These are phyloP conservation scores for Pseudoatta argentina DNA, from an alignment of 1,140 invertebrate species.

Conservation along the genomic window DNA sequence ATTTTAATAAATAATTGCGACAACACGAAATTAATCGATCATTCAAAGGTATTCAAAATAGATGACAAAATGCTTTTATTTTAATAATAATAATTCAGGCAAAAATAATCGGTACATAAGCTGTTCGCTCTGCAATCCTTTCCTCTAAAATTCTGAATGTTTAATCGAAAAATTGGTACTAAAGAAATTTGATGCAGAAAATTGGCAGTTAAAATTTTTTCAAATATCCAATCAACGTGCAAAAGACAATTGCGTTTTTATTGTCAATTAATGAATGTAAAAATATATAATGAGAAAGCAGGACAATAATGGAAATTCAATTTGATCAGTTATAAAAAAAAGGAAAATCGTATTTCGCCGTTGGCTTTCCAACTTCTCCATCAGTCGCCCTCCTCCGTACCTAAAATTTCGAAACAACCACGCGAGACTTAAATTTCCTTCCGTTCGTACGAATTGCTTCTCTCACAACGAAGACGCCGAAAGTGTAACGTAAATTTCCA, in stretches of 20 bases:
- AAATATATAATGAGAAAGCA: slow-evolving; percentile 8
- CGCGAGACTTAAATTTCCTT: slow-evolving; percentile 41
- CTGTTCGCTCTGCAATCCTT: not conserved
- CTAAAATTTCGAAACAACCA: slow-evolving; percentile 54
- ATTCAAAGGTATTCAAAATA: not conserved
- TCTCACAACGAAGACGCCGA: slow-evolving; percentile 19
- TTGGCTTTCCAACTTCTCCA: slow-evolving; percentile 15
- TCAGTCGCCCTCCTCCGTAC: not conserved
- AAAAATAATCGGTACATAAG: not conserved
- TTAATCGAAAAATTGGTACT: not conserved
- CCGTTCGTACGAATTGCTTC: slow-evolving; percentile 45
- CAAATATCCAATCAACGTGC: not conserved
- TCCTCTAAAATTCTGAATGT: not conserved
- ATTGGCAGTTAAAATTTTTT: slow-evolving; percentile 9
- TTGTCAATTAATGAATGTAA: slow-evolving; percentile 2
- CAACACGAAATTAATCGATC: not conserved
- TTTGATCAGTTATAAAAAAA: slow-evolving; percentile 6
- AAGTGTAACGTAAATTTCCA: slow-evolving; percentile 50
- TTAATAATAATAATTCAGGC: slow-evolving; percentile 10
- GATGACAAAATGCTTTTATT: not conserved
- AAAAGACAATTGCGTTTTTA: slow-evolving; percentile 2
- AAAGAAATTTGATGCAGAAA: not conserved
- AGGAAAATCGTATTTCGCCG: not conserved
- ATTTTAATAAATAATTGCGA: not conserved
- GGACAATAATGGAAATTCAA: slow-evolving; percentile 40